These are phyloP conservation scores for Tiliqua scincoides DNA, from an alignment of 2,113 vertebrate genomes.

Conservation along the genomic window DNA sequence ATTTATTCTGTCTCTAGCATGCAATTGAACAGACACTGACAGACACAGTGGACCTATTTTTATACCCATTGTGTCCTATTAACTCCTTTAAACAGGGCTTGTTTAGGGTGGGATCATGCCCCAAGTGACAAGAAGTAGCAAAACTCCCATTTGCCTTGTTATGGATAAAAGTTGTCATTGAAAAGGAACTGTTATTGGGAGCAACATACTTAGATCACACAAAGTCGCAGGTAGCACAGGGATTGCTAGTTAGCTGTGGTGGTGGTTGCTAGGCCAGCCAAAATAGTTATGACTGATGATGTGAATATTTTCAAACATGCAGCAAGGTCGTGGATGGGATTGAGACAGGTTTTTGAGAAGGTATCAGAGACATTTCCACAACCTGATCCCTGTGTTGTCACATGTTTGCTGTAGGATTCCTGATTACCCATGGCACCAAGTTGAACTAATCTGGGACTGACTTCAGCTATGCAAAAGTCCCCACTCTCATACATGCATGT, in stretches of 20 bases:
- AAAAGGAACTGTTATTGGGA: constrained; percentile 42
- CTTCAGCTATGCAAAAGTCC: neutral
- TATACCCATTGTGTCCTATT: no score
- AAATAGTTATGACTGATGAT: neutral
- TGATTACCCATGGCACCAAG: neutral
- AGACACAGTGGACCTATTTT: neutral
- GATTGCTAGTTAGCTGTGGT: neutral
- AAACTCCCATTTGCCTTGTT: constrained; percentile 14
- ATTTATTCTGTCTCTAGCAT: constrained; percentile 34
- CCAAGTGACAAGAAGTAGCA: constrained; percentile 45
- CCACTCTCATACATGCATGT: neutral
- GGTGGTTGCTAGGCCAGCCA: neutral
- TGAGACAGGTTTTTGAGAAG: neutral
- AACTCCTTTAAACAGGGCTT: constrained; percentile 37
- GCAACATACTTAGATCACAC: constrained; percentile 29
- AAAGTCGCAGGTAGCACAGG: constrained; percentile 38
- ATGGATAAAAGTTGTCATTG: constrained; percentile 40
- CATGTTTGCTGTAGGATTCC: neutral
- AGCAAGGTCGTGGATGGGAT: neutral
- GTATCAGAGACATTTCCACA: neutral
- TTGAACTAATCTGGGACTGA: neutral
- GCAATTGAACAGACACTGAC: neutral
- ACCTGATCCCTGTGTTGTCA: neutral
- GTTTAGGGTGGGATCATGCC: constrained; percentile 20
- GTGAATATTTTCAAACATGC: neutral